These are phyloP conservation scores for Ornithoptera alexandrae DNA, from an alignment of 2,888 invertebrate species.

Conservation along the genomic window DNA sequence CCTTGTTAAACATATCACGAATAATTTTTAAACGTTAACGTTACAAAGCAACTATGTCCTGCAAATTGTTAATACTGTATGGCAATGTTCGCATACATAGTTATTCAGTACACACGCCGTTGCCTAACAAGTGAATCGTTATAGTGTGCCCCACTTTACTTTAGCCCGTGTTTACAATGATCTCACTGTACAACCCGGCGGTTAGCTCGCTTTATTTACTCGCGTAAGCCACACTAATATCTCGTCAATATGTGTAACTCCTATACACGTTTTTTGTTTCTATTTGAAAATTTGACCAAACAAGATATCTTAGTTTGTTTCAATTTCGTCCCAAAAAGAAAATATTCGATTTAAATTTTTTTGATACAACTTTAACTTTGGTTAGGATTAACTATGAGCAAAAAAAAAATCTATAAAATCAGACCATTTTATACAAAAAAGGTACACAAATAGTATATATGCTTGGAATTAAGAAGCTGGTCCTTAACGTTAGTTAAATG, in stretches of 20 bases:
- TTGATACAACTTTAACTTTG: too few relatives aligned
- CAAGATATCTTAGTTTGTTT: neutral
- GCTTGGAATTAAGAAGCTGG: neutral
- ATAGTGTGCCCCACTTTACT: slow-evolving; percentile 56
- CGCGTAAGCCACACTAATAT: slow-evolving; percentile 22
- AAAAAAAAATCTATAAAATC: too few relatives aligned
- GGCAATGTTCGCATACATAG: slow-evolving; percentile 44
- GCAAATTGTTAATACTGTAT: slow-evolving; percentile 27
- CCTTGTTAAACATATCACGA: too few relatives aligned
- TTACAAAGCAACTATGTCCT: neutral
- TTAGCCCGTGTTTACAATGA: slow-evolving; percentile 43
- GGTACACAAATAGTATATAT: neutral
- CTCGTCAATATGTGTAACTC: slow-evolving; percentile 18
- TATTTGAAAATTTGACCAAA: neutral
- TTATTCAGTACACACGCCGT: slow-evolving; percentile 60
- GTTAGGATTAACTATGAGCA: too few relatives aligned
- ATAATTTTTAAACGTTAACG: too few relatives aligned
- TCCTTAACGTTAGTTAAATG: neutral
- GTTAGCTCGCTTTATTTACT: slow-evolving; percentile 36
- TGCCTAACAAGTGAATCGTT: slow-evolving; percentile 65
- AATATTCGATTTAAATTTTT: too few relatives aligned
- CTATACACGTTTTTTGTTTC: slow-evolving; percentile 1
- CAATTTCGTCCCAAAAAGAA: too few relatives aligned
- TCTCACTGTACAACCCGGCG: slow-evolving; percentile 44
- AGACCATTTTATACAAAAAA: too few relatives aligned